These are phyloP conservation scores for Haemorhous mexicanus DNA, from an alignment of 2,113 vertebrate genomes.

Conservation along the genomic window DNA sequence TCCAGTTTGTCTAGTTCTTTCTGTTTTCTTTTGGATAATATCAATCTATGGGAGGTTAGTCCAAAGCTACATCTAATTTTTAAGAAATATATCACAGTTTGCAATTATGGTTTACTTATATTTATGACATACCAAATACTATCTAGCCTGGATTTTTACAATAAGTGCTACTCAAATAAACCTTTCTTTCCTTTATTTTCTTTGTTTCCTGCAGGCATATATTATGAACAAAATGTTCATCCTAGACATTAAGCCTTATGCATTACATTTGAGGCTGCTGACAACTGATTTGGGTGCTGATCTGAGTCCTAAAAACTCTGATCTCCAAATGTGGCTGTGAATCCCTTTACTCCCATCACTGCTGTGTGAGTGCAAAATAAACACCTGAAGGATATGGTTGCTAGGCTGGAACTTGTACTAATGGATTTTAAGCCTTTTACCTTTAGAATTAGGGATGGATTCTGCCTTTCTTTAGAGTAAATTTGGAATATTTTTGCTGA, in stretches of 20 bases:
- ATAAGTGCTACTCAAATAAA: not conserved
- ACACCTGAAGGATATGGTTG: not conserved
- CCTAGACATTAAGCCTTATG: not conserved
- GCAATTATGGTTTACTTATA: not conserved
- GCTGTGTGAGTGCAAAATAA: not conserved
- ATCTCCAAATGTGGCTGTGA: not conserved
- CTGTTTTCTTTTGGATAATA: not conserved
- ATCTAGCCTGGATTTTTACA: not conserved
- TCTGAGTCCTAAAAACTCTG: not conserved
- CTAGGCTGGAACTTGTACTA: not conserved
- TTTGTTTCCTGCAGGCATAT: not conserved
- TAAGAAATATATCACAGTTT: not conserved
- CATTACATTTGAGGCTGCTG: not conserved
- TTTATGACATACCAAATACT: not conserved
- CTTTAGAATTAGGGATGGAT: not conserved
- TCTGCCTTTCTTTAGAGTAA: not conserved
- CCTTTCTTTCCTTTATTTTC: too few species aligned
- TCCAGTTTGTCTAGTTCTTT: not conserved
- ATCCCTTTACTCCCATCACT: not conserved
- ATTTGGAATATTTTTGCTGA: not conserved
- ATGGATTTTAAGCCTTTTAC: not conserved
- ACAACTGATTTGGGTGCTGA: not conserved
- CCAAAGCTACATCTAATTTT: not conserved
- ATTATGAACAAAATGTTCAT: not conserved
- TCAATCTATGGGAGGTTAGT: not conserved